Base-by-base conservation (phyloP, 2,113 vertebrate genomes). In the Triplophysa dalaica region DNA sequence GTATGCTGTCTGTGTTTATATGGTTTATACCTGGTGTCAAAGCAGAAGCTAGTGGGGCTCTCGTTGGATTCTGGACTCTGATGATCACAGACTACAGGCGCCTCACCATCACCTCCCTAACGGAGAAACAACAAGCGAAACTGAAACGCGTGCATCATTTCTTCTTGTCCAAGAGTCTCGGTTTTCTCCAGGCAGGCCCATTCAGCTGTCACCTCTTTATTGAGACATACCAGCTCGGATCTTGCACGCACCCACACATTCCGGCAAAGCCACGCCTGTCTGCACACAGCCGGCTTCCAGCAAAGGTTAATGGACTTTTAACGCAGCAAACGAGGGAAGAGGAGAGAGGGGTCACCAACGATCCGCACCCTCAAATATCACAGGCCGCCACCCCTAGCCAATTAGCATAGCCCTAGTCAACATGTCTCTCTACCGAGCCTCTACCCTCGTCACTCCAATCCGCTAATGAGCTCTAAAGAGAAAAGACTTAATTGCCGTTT, bases 11-110 rank as follows among this genome's bases (percentile, higher is more conserved):
- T 45, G 11, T 52, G 21, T 48, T 13, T 70, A 50, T 45, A 19
- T 64, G 43, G 70, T 16, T 38, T 41, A 12, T 88, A 93, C 92
- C 91, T 91, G 66, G 92, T 89, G 70, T 93, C 91, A 65, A 93
- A 93, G 81, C 92, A 93, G 88, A 93, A 93, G 86, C 89, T 91
- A 66, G 89, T 77, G 75, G 89, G 85, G 69, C 86, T 78, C 17
- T 92, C 89, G 33, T 76, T 82, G 61, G 74, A 84, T 75, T 86
- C 80, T 14, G 70, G 84, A 77, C 90, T 66, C 75, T 86, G 87
- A 86, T 91, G 90, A 52, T 92, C 89, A 69, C 91, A 92, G 33
- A 90, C 68, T 10, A 80, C 86, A 81, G 87, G 90, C 70, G 87
- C 87, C 50, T 85, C 90, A 12, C 89, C 89, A 54, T 86, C 84